A percentile compares a stretch with the other conserved stretches of the same genome.
These are phyloP conservation scores for Eudyptes chrysolophus DNA, from an alignment of 2,113 vertebrate genomes.

Conservation along the genomic window DNA sequence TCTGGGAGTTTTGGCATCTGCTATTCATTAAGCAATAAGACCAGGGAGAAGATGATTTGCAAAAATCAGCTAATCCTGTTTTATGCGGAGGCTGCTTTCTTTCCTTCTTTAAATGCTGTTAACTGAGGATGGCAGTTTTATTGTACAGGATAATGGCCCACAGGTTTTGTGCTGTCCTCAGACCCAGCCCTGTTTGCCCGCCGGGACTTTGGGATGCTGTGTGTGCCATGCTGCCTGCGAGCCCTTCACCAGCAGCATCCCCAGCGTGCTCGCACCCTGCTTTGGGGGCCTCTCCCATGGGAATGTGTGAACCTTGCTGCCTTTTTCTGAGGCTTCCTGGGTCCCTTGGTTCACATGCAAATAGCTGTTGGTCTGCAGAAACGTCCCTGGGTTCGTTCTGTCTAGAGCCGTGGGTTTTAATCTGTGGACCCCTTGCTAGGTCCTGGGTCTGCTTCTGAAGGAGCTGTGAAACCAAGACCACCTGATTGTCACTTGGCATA, in stretches of 20 bases:
- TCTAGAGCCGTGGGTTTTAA: neutral
- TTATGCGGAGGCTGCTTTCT: neutral
- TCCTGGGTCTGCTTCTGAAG: neutral
- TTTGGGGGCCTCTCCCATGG: neutral
- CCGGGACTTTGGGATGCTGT: neutral
- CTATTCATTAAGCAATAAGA: neutral
- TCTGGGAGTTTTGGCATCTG: neutral
- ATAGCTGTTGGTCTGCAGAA: neutral
- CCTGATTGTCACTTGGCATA: neutral
- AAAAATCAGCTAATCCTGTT: neutral
- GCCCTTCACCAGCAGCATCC: neutral
- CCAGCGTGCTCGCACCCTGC: neutral
- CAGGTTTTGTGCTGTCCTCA: neutral
- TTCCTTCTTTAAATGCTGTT: neutral
- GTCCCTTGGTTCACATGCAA: neutral
- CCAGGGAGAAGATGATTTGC: neutral
- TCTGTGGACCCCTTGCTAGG: neutral
- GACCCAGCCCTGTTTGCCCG: neutral
- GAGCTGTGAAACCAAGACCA: neutral
- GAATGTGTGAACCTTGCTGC: neutral
- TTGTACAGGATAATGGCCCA: neutral
- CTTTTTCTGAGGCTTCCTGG: neutral
- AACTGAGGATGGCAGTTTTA: neutral
- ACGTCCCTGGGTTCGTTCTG: neutral
- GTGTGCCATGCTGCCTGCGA: fast-evolving